Evolutionary conservation across 2,797 vertebrate genomes (phyloP), one percentile per base, ranked within the genome.

Genomic region (Anguilla pacifica): DNA sequence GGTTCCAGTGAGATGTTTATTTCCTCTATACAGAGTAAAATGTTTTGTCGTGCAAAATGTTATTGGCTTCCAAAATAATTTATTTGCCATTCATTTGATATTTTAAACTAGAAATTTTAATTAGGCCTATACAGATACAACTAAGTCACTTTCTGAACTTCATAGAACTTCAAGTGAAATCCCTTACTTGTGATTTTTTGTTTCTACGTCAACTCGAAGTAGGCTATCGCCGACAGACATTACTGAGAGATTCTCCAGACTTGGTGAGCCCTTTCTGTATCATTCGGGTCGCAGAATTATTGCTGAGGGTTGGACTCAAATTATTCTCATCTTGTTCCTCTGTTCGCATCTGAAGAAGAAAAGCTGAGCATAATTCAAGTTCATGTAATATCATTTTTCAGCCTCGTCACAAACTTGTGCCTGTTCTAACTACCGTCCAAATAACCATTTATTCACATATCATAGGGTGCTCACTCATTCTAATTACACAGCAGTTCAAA

Each of bases 401-500:
- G 28, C 72, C 72, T 77, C 11, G 2, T 31, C 15, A 77, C 43
- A 82, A 46, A 82, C 43, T 51, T n/a, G 22, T 83, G 49, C 46
- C 25, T 53, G 51, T 43, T 49, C n/a, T 6, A 53, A n/a, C 82
- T 53, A 53, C 9, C 28, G 19, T 31, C 49, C 10, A 70, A 49
- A 46, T 28, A 83, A 83, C 3, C 77, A 57, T 39, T 67, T 70
- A 61, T 81, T 61, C 28, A 67, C 28, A 39, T 7, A 51, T 13
- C 49, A 22, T 31, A 22, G 15, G 31, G n/a, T 39, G 28, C 57
- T 49, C 74, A 83, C 84, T 61, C 31, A 84, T 86, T 61, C 85
- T 86, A 77, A 84, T 86, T 55, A 88, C 57, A 57, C 85, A 81
- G 49, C 35, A 31, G 28, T 82, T 57, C 28, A 72, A 67, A 51